Conservation (phyloP, 2,113 vertebrate species). For the Gambusia holbrooki region DNA sequence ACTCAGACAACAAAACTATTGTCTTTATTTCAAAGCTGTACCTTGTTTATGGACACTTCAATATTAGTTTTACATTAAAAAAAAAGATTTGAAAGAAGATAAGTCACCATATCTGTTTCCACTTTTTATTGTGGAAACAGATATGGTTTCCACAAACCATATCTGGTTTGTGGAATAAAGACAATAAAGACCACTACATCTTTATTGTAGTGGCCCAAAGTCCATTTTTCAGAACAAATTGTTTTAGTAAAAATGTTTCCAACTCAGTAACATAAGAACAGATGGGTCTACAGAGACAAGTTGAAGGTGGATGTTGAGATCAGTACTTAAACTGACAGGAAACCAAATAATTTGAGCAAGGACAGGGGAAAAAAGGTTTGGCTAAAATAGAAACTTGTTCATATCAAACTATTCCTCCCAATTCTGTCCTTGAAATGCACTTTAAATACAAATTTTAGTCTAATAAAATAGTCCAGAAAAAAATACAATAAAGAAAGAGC, state of each 20-base stretch:
- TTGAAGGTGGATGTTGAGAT: slow-evolving; percentile 21
- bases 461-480: slow-evolving; percentile 1
- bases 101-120: slow-evolving; percentile 16
- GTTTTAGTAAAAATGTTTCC: too few relatives aligned
- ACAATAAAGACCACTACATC: too few relatives aligned
- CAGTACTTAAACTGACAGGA: slow-evolving; percentile 32
- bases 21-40: slow-evolving; percentile 34
- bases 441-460: not conserved
- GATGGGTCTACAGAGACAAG: not conserved
- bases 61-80: slow-evolving; percentile 35
- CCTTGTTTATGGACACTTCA: slow-evolving; percentile 56
- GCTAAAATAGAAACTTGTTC: slow-evolving; percentile 17
- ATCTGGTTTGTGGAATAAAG: too few relatives aligned
- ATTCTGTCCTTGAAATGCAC: slow-evolving; percentile 6
- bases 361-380: slow-evolving; percentile 19
- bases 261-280: not conserved
- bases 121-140: too few relatives aligned
- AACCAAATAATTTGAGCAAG: slow-evolving; percentile 18
- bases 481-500: not conserved
- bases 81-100: slow-evolving; percentile 28
- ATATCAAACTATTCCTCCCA: not conserved
- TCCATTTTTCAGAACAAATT: not conserved
- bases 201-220: too few relatives aligned
- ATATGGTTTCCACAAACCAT: too few relatives aligned
- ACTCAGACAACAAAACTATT: slow-evolving; percentile 41